A percentile compares a stretch with the other conserved stretches of the same genome.
phyloP scores from a whole-genome alignment of 2,113 vertebrate species.

The Panthera tigris region DNA sequence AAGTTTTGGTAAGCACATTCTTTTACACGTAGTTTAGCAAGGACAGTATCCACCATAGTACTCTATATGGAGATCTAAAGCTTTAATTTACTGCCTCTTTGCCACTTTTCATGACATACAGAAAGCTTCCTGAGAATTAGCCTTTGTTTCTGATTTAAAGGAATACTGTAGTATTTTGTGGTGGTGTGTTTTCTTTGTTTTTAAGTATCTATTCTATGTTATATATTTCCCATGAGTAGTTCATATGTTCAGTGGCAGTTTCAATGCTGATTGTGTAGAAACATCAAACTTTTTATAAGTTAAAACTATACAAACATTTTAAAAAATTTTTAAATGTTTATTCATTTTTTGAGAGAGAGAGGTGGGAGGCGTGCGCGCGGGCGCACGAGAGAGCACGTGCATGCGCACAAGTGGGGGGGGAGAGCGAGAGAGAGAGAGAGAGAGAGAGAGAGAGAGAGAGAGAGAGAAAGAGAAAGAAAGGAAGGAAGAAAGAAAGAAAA shows the following conservation, averaged over 20 bases:
- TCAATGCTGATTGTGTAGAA: not conserved
- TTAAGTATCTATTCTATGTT: not conserved
- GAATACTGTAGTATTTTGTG: not conserved
- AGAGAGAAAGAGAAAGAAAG: too few relatives aligned
- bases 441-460: too few relatives aligned
- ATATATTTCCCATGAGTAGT: not conserved
- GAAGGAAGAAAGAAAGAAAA: too few relatives aligned
- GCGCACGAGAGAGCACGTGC: too few relatives aligned
- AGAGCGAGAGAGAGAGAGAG: too few relatives aligned
- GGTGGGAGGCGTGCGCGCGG: too few relatives aligned
- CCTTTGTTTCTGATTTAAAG: not conserved
- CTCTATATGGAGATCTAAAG: not conserved
- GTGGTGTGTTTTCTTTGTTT: conserved; percentile 30
- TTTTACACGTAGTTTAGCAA: conserved; percentile 51
- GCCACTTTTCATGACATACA: not conserved
- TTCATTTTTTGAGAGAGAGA: too few relatives aligned
- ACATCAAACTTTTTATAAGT: not conserved
- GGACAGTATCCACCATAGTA: not conserved
- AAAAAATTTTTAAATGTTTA: too few relatives aligned
- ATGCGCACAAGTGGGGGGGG: too few relatives aligned
- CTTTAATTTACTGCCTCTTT: not conserved
- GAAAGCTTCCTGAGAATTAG: conserved; percentile 37
- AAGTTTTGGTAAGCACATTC: conserved; percentile 64
- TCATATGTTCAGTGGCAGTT: not conserved
- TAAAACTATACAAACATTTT: not conserved